Evolutionary conservation across 2,888 invertebrate species (phyloP).

Genomic region (Drosophila limbata): DNA sequence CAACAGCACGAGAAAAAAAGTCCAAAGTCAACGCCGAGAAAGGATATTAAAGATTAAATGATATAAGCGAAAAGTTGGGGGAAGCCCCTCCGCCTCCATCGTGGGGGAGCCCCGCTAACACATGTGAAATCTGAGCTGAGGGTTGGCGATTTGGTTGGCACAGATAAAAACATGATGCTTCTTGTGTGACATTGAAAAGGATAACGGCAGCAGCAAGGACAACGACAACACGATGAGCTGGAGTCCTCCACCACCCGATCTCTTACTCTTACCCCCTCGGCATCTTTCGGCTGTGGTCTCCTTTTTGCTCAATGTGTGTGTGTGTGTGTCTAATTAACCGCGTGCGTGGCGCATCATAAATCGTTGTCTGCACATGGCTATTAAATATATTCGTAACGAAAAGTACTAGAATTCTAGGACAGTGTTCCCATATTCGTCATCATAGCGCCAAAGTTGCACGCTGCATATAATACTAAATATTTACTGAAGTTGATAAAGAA

Average conservation of each 20-base stretch:
- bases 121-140: slow-evolving; percentile 74
- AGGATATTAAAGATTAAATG: slow-evolving; percentile 82
- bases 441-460: slow-evolving; percentile 5
- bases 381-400: slow-evolving; percentile 68
- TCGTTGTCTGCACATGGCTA: slow-evolving; percentile 74
- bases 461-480: background rate
- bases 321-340: slow-evolving; percentile 77
- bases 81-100: slow-evolving; percentile 3
- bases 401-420: slow-evolving; percentile 30
- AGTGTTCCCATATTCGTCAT: slow-evolving; percentile 28
- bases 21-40: slow-evolving; percentile 79
- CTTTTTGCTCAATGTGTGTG: slow-evolving; percentile 34
- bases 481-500: background rate
- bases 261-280: slow-evolving; percentile 13
- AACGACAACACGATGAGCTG: slow-evolving; percentile 40
- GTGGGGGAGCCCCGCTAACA: slow-evolving; percentile 3
- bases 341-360: slow-evolving; percentile 81
- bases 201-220: slow-evolving; percentile 60
- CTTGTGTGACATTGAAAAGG: slow-evolving; percentile 76
- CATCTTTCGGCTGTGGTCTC: slow-evolving; percentile 54
- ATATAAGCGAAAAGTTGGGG: slow-evolving; percentile 74
- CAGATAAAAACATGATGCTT: slow-evolving; percentile 70
- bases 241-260: slow-evolving; percentile 11
- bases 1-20: slow-evolving; percentile 54
- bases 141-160: slow-evolving; percentile 62